A percentile compares a stretch with the other conserved stretches of the same genome.
Evolutionary conservation across 1,140 invertebrate genomes (phyloP).

Genomic region (Pseudoatta argentina): DNA sequence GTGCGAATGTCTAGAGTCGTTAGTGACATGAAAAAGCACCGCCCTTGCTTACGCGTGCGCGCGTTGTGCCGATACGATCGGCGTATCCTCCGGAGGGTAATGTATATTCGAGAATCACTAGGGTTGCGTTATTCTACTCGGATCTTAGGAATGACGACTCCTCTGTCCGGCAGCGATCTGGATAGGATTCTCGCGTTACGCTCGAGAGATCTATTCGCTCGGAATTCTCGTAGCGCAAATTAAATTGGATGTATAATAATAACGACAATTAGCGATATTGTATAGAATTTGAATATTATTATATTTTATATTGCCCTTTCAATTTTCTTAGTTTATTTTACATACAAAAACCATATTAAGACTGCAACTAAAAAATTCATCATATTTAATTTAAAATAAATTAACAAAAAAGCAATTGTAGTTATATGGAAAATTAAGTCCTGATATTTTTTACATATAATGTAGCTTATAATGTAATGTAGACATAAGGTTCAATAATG

Average conservation of each 20-base stretch:
- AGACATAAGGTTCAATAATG: no score
- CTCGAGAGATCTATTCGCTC: neutral
- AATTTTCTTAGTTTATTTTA: neutral
- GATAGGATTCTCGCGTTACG: neutral
- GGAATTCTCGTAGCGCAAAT: neutral
- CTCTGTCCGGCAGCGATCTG: neutral
- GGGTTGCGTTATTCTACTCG: constrained; percentile 20
- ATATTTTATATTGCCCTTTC: neutral
- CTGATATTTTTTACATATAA: no score
- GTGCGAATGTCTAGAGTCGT: constrained; percentile 54
- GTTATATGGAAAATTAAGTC: no score
- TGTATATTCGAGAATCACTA: constrained; percentile 46
- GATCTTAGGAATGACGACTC: neutral
- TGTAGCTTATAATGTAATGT: no score
- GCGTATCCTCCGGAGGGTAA: constrained; percentile 33
- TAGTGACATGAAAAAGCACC: constrained; percentile 61
- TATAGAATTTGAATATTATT: neutral
- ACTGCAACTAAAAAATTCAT: neutral
- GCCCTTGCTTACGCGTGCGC: constrained; percentile 56
- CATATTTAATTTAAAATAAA: neutral
- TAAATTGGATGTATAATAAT: neutral
- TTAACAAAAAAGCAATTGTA: neutral
- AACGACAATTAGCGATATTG: neutral
- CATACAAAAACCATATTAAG: neutral
- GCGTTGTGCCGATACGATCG: constrained; percentile 40